Base-by-base conservation (phyloP, 2,797 vertebrate species). In the Myoxocephalus aenaeus region DNA sequence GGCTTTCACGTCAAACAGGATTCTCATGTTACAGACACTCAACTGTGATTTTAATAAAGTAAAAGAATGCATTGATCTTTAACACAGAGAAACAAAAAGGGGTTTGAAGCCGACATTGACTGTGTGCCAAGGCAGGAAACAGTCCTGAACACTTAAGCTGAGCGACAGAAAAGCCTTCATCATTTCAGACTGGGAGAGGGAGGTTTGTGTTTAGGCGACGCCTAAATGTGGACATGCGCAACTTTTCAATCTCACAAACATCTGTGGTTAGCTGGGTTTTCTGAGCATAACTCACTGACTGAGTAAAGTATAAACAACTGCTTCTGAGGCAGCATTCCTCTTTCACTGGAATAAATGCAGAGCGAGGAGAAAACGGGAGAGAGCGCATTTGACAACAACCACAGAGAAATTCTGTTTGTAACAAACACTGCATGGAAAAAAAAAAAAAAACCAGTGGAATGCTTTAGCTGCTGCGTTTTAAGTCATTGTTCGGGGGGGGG, bases 301-400 rank as follows among this genome's bases (percentile, higher is more conserved):
- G 67, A 87, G 59, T n/a, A 67, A 83, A 84, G 65, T 57, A 91
- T 89, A 94, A 93, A 93, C 90, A 93, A 88, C 85, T 64, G 73
- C 73, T 58, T 90, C 70, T 65, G 78, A 82, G 70, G 73, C 79
- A 81, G 58, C 84, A 65, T 79, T 85, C 61, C 80, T 83, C 58
- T 51, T 70, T 75, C 59, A 69, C 70, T 77, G 77, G 48, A 57
- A 68, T 89, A 89, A 91, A 85, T 77, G 76, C 82, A 83, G 78
- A 86, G 73, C 8, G 51, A 80, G 79, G 32, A 75, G 40, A 83
- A 71, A 82, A 77, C 17, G 18, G 40, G 56, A 50, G 50, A 50
- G 56, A 75, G 66, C 65, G 40, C 22, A 73, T 89, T 67, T 75
- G 10, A 80, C 64, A 71, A 44, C 65, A n/a, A 51, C 75, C 71